Base-by-base conservation (phyloP, 2,797 vertebrate genomes). In the Danio jaintianensis region DNA sequence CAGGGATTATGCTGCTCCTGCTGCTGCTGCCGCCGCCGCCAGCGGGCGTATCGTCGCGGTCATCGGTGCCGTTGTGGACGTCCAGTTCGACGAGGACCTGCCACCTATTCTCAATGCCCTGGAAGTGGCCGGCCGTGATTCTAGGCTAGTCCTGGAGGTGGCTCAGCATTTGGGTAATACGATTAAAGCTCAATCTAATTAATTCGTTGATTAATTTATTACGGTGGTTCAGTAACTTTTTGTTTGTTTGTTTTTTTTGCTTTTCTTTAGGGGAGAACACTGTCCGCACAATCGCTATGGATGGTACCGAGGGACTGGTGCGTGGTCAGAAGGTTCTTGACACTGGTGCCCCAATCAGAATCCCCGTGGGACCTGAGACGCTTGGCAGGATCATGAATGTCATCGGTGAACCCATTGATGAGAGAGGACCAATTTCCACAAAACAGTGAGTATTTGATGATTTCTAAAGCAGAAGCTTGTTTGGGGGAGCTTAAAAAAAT, bases 301-400 rank as follows among this genome's bases (percentile, higher is more conserved):
- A 99, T 0, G 97, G 97, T 75, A 99, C 98, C 0, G 98, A 99
- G 83, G 97, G 97, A 47, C 92, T 99, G 86, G 97, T 99, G 29
- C 96, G 97, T 85, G 98, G 97, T 36, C 97, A 98, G 92, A 95
- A 95, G 73, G 97, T 98, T 56, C 88, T 98, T 89, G 98, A 99
- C 88, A 97, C 96, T 0, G 98, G 97, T 0, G 96, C 96, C 0
- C 97, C 98, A 73, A 99, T 99, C 91, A 95, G 95, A 89, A 99
- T 99, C 90, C 98, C 97, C 3, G 97, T 99, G n/a, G 98, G 98
- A 43, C 97, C 97, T 0, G 97, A 99, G 89, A 98, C 97, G 0
- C 90, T 98, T 81, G 97, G 98, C 66, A 95, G 98, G 89, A 99
- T 99, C 85, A 99, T 99, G 98, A 99, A 99, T 72, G 98, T 99